A percentile compares a stretch with the other conserved stretches of the same genome.
Conservation (phyloP, 2,888 invertebrate genomes). For the Ophion slaviceki region DNA sequence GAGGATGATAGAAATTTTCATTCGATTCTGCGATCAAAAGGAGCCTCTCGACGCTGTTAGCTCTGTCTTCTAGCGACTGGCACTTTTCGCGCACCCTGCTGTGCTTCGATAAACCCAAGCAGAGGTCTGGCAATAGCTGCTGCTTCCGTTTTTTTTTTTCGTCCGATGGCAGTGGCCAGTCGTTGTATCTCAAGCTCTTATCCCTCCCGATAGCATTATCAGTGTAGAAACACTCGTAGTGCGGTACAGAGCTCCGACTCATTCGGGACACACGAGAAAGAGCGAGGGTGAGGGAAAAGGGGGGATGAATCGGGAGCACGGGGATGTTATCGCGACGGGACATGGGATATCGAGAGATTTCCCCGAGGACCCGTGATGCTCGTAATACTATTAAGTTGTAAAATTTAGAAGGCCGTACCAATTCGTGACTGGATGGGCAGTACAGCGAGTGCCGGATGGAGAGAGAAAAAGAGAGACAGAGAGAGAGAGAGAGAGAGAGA, state of each 20-base stretch:
- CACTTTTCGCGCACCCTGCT: not conserved
- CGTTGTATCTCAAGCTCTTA: slow-evolving; percentile 31
- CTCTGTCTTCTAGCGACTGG: not conserved
- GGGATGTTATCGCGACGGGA: slow-evolving; percentile 68
- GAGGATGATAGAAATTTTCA: not conserved
- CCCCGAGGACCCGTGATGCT: slow-evolving; percentile 71
- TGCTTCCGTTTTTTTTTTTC: slow-evolving; percentile 23
- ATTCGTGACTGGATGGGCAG: slow-evolving; percentile 59
- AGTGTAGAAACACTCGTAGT: slow-evolving; percentile 28
- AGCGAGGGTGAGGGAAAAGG: slow-evolving; percentile 12
- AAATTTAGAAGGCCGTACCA: slow-evolving; percentile 70
- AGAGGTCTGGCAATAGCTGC: not conserved
- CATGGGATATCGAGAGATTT: slow-evolving; percentile 73
- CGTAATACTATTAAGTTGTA: slow-evolving; percentile 73
- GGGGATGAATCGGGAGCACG: slow-evolving; percentile 49
- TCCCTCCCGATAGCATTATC: slow-evolving; percentile 36
- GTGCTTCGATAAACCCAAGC: not conserved
- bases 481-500: too few relatives aligned
- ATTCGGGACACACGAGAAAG: slow-evolving; percentile 20
- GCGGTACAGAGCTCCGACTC: slow-evolving; percentile 27
- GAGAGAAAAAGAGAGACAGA: slow-evolving; percentile 12
- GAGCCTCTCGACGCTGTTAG: too few relatives aligned
- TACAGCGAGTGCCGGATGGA: slow-evolving; percentile 26
- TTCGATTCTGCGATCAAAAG: not conserved
- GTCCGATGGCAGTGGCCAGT: slow-evolving; percentile 7